Conservation (phyloP, 2,888 invertebrate species). For the Autographa gamma region DNA sequence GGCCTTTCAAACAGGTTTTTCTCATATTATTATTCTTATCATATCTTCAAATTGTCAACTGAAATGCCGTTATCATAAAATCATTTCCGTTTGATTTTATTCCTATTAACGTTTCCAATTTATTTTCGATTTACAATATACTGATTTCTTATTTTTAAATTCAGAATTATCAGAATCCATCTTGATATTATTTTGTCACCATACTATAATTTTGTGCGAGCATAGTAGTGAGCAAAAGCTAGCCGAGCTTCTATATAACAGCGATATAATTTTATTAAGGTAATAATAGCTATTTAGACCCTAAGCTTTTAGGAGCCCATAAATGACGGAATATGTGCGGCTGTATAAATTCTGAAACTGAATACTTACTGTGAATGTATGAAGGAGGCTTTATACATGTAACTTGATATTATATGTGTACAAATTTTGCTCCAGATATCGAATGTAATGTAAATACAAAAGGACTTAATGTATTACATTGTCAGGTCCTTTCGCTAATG, state of each 20-base stretch:
- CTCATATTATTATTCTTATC: too few species aligned
- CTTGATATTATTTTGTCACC: background rate
- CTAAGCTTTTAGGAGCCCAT: constrained; percentile 26
- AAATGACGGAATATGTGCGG: constrained; percentile 18
- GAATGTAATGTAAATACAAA: background rate
- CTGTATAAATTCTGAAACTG: constrained; percentile 8
- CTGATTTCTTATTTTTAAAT: too few species aligned
- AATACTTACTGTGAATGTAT: constrained; percentile 2
- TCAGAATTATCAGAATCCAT: background rate
- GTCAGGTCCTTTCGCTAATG: background rate
- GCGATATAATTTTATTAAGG: constrained; percentile 31
- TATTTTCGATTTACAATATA: too few species aligned
- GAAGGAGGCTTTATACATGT: background rate
- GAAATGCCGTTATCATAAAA: too few species aligned
- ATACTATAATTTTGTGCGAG: background rate
- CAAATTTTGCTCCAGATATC: background rate
- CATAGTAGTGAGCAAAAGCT: background rate
- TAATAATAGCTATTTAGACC: constrained; percentile 20
- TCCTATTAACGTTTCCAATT: too few species aligned
- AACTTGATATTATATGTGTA: background rate
- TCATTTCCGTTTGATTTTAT: too few species aligned
- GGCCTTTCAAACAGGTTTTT: background rate
- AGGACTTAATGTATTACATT: background rate
- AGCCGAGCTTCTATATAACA: constrained; percentile 9
- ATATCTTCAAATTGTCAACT: background rate